Evolutionary conservation across 2,113 vertebrate genomes (phyloP).

Genomic region (Ctenodactylus gundi): DNA sequence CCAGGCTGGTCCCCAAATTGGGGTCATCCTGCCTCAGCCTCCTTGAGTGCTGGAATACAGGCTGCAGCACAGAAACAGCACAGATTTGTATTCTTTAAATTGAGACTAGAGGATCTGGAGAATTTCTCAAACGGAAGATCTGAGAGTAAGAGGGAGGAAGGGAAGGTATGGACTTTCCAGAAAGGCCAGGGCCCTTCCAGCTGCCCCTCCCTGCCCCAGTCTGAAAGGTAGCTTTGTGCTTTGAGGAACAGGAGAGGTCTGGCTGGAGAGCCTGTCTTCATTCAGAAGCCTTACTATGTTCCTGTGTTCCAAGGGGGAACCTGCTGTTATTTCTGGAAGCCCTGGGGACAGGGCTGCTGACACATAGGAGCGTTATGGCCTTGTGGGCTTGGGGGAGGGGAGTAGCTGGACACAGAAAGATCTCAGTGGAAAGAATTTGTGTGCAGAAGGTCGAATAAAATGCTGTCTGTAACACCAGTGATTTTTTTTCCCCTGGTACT

Average conservation of each 20-base stretch:
- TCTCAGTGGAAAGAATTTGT: slow-evolving; percentile 73
- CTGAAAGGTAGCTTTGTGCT: slow-evolving; percentile 68
- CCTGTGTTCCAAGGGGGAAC: slow-evolving; percentile 13
- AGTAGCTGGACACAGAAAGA: slow-evolving; percentile 68
- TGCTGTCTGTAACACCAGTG: slow-evolving; percentile 52
- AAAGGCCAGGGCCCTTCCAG: slow-evolving; percentile 7
- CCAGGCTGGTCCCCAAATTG: too few relatives aligned
- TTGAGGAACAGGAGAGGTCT: slow-evolving; percentile 52
- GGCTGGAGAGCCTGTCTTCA: slow-evolving; percentile 34
- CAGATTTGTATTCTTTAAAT: neutral
- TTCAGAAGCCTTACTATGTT: slow-evolving; percentile 58
- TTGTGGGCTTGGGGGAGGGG: slow-evolving; percentile 65
- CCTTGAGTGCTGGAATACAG: too few relatives aligned
- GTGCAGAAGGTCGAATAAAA: slow-evolving; percentile 70
- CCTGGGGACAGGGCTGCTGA: slow-evolving; percentile 56
- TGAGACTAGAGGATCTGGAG: neutral
- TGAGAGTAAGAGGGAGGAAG: neutral
- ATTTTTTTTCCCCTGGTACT: too few relatives aligned
- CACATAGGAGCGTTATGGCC: slow-evolving; percentile 59
- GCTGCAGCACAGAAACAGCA: too few relatives aligned
- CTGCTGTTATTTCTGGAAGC: slow-evolving; percentile 78
- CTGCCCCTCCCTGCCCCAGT: slow-evolving; percentile 42
- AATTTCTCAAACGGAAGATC: neutral
- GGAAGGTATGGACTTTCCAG: slow-evolving; percentile 22
- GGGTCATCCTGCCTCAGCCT: too few relatives aligned